Evolutionary conservation across 1,140 invertebrate genomes (phyloP).

Genomic region (Drosophila baimaii): DNA sequence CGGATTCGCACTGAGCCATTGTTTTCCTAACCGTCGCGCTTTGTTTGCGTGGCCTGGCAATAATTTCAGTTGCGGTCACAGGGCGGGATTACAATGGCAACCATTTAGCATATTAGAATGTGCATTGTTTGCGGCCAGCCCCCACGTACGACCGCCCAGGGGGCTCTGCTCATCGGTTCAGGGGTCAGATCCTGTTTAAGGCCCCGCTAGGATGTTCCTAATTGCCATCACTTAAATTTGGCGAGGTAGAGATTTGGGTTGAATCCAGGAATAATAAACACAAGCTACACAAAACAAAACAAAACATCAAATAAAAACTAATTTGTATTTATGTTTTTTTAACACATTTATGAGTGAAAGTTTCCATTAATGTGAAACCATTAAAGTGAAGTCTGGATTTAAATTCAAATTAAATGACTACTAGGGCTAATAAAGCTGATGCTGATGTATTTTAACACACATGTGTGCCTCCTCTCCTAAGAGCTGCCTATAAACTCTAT

Average conservation of each 20-base stretch:
- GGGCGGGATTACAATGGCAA: conserved; percentile 36
- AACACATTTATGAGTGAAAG: neutral
- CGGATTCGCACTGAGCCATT: conserved; percentile 55
- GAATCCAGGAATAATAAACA: neutral
- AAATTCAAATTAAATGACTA: too few species aligned
- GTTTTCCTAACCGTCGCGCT: conserved; percentile 42
- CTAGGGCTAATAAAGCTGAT: too few species aligned
- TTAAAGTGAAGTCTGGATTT: too few species aligned
- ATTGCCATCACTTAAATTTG: conserved; percentile 33
- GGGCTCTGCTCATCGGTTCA: neutral
- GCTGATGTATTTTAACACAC: too few species aligned
- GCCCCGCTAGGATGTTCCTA: conserved; percentile 4
- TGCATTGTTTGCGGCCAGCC: conserved; percentile 60
- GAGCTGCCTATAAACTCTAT: neutral
- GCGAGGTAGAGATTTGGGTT: neutral
- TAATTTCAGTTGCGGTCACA: conserved; percentile 33
- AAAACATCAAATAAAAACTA: neutral
- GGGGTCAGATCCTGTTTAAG: conserved; percentile 5
- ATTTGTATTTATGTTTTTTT: neutral
- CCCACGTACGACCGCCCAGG: conserved; percentile 26
- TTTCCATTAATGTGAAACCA: too few species aligned
- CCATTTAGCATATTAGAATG: conserved; percentile 65
- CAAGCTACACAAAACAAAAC: neutral
- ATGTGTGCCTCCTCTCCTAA: neutral
- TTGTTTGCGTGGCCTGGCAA: conserved; percentile 53